These are phyloP conservation scores for Corythoichthys intestinalis DNA, from an alignment of 2,113 vertebrate genomes.

Conservation along the genomic window DNA sequence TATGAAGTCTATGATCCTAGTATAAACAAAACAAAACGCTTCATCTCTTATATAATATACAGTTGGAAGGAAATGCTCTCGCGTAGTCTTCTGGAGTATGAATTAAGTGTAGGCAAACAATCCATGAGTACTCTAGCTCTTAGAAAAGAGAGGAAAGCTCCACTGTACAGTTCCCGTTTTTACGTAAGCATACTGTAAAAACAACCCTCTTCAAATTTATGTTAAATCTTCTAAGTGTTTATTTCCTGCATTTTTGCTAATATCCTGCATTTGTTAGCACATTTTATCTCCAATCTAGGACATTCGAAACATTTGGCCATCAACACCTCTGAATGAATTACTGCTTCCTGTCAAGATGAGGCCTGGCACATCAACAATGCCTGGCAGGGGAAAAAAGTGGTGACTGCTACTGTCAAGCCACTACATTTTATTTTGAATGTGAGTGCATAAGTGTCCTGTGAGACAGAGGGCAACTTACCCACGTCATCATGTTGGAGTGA, in stretches of 20 bases:
- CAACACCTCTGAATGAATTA: conserved; percentile 55
- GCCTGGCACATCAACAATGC: conserved; percentile 46
- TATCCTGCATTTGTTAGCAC: conserved; percentile 48
- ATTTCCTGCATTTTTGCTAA: conserved; percentile 32
- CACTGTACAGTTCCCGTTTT: not conserved
- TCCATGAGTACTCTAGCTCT: not conserved
- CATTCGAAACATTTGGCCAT: conserved; percentile 29
- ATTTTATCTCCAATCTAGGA: conserved; percentile 48
- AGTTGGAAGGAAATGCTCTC: not conserved
- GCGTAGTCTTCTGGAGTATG: not conserved
- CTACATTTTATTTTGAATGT: conserved; percentile 28
- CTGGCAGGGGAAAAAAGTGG: conserved; percentile 46
- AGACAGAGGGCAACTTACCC: conserved; percentile 42
- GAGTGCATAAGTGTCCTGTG: conserved; percentile 22
- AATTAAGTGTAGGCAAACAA: not conserved
- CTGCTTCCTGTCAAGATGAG: conserved; percentile 58
- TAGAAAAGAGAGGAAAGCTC: not conserved
- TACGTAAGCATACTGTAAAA: conserved; percentile 7
- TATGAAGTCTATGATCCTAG: too few species aligned
- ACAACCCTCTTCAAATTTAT: conserved; percentile 28
- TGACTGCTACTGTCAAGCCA: conserved; percentile 35
- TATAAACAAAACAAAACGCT: not conserved
- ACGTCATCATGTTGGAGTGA: conserved; percentile 57
- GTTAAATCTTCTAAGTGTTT: conserved; percentile 40
- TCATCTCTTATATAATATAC: not conserved